Base-by-base conservation (phyloP, 35 echinoderm and acorn worm genomes). In the Lytechinus variegatus region DNA sequence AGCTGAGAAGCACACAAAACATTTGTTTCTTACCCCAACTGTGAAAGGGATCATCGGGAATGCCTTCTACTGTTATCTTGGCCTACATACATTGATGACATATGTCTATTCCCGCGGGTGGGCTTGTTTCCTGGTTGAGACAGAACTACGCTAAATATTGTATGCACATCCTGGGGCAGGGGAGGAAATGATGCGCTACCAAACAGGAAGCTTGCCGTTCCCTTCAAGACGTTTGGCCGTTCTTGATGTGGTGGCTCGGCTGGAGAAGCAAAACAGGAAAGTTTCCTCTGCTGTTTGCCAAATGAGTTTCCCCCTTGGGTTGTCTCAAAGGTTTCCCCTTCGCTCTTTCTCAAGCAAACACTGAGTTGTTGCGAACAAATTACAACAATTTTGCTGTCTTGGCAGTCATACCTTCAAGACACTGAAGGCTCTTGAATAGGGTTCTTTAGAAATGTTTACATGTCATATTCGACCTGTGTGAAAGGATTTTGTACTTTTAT, bases 221-320 rank as follows among this genome's bases (percentile, higher is more conserved):
- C 66, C 66, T 79, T 16, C 66, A 79, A 79, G 66, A 79, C 19
- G 66, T 79, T 79, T 79, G 66, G 66, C 66, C 66, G 7, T 24
- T 79, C 66, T 79, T 79, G 19, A n/a, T n/a, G 66, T 24, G 19
- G 6, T 16, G 19, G 6, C 14, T 16, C 6, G 8, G 66, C 66
- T 79, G 66, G 14, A 79, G 66, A 79, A 79, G 66, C 66, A 79
- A 79, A 79, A n/a, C 66, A 79, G 19, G 66, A 79, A 79, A 79
- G 66, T 79, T 79, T 79, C 66, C 66, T 24, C 21, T 79, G 66
- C 66, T 24, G 19, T 79, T 44, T 79, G 66, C 66, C 66, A 79
- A n/a, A 27, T 24, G n/a, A 79, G 21, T 44, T 79, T 79, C 66
- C 19, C 21, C 66, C 66, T 24, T 6, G 7, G n/a, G 66, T 79